These are phyloP conservation scores for Sciaenops ocellatus DNA, from an alignment of 2,797 vertebrate genomes.

Conservation along the genomic window DNA sequence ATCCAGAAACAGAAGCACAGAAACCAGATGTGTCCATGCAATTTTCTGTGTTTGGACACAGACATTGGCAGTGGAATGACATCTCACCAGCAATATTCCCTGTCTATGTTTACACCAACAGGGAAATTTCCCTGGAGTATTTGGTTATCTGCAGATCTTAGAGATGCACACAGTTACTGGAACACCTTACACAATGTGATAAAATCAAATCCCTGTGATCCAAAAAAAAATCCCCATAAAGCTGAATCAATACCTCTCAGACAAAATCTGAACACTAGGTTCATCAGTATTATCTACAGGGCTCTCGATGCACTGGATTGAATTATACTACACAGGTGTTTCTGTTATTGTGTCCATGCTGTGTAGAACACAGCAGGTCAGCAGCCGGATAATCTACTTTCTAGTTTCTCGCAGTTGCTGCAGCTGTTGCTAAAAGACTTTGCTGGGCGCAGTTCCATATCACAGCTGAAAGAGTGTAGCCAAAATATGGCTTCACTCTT, in stretches of 20 bases:
- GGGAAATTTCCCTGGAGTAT: constrained; percentile 36
- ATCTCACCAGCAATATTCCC: constrained; percentile 10
- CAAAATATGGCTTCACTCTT: constrained; percentile 4
- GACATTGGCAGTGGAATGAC: constrained; percentile 1
- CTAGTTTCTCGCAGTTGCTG: constrained; percentile 23
- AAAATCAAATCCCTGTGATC: constrained; percentile 9
- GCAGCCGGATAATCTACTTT: constrained; percentile 30
- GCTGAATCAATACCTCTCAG: constrained; percentile 23
- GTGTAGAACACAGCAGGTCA: constrained; percentile 33
- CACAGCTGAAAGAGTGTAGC: neutral
- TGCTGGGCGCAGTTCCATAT: constrained; percentile 5
- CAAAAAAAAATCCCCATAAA: constrained; percentile 3
- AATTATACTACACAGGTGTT: constrained; percentile 9
- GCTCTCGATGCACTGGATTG: neutral
- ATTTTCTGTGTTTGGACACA: constrained; percentile 21
- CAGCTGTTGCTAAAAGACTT: constrained; percentile 23
- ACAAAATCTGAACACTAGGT: neutral
- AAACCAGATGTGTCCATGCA: neutral
- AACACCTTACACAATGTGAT: neutral
- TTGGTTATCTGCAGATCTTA: constrained; percentile 12
- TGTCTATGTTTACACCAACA: constrained; percentile 30
- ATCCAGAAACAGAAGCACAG: neutral
- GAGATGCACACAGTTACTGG: constrained; percentile 18
- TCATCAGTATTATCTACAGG: constrained; percentile 1
- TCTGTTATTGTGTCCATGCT: constrained; percentile 31